phyloP scores from a whole-genome alignment of 2,113 vertebrate species.

The Anoura caudifer region DNA sequence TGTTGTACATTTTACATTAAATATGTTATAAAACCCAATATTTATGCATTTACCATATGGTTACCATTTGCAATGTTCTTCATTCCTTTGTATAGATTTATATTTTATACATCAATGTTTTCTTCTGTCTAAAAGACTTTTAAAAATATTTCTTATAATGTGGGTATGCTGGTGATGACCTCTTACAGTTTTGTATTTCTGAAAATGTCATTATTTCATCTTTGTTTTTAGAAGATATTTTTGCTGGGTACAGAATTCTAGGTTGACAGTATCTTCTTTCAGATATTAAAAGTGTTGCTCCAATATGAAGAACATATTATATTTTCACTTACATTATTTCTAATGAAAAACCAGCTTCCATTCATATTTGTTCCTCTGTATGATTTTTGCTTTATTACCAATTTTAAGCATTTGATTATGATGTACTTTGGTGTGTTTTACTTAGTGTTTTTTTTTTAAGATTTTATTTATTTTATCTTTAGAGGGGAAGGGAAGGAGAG shows the following conservation, averaged over 20 bases:
- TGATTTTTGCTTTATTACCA: not conserved
- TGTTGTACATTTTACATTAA: not conserved
- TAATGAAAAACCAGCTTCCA: not conserved
- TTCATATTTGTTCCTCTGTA: not conserved
- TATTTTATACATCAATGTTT: not conserved
- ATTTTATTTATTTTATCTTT: no score
- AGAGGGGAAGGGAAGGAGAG: no score
- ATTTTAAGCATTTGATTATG: not conserved
- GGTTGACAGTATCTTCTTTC: not conserved
- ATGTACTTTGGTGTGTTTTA: not conserved
- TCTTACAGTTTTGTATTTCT: not conserved
- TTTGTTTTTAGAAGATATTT: constrained; percentile 1
- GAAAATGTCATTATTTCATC: not conserved
- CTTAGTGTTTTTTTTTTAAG: not conserved
- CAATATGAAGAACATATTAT: not conserved
- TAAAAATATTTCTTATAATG: not conserved
- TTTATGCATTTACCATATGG: not conserved
- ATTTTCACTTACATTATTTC: not conserved
- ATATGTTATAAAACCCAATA: not conserved
- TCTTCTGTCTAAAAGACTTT: not conserved
- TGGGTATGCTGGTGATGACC: not conserved
- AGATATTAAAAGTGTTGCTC: not conserved
- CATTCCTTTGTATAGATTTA: not conserved
- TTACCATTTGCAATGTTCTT: not conserved
- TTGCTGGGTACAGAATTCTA: not conserved